These are phyloP conservation scores for Sinocyclocheilus grahami DNA, from an alignment of 2,113 vertebrate species.

Conservation along the genomic window DNA sequence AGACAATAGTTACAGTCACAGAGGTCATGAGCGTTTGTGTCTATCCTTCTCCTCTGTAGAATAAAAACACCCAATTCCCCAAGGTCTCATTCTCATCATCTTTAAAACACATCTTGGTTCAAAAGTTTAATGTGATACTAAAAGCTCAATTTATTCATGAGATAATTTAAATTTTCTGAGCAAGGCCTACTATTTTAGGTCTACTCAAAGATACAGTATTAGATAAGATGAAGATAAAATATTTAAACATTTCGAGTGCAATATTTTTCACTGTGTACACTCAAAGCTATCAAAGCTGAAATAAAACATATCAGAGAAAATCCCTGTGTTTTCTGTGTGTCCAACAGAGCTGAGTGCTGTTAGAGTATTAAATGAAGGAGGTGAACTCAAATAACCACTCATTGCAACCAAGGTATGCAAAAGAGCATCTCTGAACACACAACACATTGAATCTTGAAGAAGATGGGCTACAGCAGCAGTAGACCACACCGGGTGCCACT, in stretches of 20 bases:
- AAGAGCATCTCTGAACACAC: too few species aligned
- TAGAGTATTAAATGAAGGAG: background rate
- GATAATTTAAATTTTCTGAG: background rate
- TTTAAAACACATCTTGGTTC: constrained; percentile 22
- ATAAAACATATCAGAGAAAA: constrained; percentile 27
- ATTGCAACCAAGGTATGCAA: too few species aligned
- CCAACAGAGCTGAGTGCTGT: constrained; percentile 29
- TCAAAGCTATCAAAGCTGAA: constrained; percentile 2
- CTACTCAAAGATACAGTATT: background rate
- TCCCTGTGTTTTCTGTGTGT: background rate
- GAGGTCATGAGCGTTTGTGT: constrained; percentile 7
- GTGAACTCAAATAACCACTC: too few species aligned
- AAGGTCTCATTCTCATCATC: background rate
- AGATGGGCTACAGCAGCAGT: too few species aligned
- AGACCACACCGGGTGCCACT: too few species aligned
- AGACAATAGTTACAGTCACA: constrained; percentile 10
- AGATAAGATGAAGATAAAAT: constrained; percentile 6
- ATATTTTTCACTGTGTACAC: background rate
- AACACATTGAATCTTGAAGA: too few species aligned
- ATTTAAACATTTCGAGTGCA: constrained; percentile 4
- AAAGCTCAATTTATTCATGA: constrained; percentile 12
- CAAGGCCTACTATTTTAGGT: constrained; percentile 2
- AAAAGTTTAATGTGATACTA: constrained; percentile 4
- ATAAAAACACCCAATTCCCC: background rate
- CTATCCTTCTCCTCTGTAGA: background rate